Percentiles rank a stretch among this genome's conserved stretches.
These are phyloP conservation scores for Phodopus roborovskii DNA, from an alignment of 2,113 vertebrate species.

Conservation along the genomic window DNA sequence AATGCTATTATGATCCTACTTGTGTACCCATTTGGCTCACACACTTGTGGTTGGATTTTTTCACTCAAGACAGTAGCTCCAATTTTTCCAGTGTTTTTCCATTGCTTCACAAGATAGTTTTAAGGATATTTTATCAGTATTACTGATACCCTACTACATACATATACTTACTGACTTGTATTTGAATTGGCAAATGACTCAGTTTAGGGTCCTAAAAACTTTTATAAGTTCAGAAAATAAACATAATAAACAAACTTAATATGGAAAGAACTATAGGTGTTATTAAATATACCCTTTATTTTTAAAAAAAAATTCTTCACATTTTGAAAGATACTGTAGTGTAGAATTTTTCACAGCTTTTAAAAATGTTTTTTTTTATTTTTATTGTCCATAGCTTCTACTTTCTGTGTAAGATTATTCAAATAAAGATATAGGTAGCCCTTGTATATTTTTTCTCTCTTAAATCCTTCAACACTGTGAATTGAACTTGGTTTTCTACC, in stretches of 20 bases:
- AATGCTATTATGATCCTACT: constrained; percentile 53
- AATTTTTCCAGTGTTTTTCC: constrained; percentile 68
- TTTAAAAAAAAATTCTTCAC: constrained; percentile 1
- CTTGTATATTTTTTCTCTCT: constrained; percentile 46
- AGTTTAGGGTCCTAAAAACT: constrained; percentile 19
- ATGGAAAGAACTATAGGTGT: neutral
- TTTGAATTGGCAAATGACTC: neutral
- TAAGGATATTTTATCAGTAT: constrained; percentile 15
- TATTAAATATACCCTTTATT: constrained; percentile 40
- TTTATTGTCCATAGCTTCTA: constrained; percentile 52
- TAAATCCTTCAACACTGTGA: constrained; percentile 58
- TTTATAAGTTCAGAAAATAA: neutral
- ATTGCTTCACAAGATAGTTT: constrained; percentile 31
- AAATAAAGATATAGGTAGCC: neutral
- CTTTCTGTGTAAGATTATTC: constrained; percentile 51
- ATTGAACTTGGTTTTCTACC: neutral
- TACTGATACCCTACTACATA: neutral
- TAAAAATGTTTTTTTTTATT: constrained; percentile 23
- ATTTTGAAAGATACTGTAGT: constrained; percentile 70
- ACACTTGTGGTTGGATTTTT: constrained; percentile 54
- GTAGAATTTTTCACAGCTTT: constrained; percentile 19
- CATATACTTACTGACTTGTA: neutral
- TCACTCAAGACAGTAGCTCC: constrained; percentile 37
- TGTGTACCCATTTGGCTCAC: constrained; percentile 36
- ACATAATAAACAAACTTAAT: neutral